phyloP scores from a whole-genome alignment of 2,888 invertebrate species.

The Sesia bembeciformis region DNA sequence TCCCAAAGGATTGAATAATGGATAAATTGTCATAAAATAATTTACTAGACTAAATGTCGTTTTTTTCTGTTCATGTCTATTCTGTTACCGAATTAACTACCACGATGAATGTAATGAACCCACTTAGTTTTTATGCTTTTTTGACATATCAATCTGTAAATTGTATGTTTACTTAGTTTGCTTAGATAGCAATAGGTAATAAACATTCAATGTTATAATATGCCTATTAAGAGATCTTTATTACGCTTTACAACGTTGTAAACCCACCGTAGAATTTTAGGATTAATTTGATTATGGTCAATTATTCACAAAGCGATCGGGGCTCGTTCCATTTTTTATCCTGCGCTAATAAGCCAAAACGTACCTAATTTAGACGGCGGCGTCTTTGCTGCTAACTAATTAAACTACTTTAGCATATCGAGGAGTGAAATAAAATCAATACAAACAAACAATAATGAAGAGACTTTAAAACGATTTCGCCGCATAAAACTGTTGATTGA shows the following conservation, averaged over 20 bases:
- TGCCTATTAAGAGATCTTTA: conserved; percentile 64
- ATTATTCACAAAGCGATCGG: conserved; percentile 70
- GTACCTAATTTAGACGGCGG: conserved; percentile 70
- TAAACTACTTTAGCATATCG: conserved; percentile 73
- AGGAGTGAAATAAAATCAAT: conserved; percentile 61
- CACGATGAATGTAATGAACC: no score
- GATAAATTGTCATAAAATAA: no score
- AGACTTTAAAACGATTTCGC: conserved; percentile 55
- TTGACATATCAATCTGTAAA: conserved; percentile 1
- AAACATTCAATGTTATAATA: conserved; percentile 49
- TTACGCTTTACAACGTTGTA: conserved; percentile 69
- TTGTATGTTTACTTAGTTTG: conserved; percentile 1
- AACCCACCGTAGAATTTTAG: conserved; percentile 73
- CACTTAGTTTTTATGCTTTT: no score
- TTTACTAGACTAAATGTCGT: no score
- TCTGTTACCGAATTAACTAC: no score
- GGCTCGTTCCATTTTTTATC: conserved; percentile 58
- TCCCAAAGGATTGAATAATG: no score
- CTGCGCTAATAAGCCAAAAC: conserved; percentile 69
- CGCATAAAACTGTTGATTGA: conserved; percentile 44
- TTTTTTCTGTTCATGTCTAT: no score
- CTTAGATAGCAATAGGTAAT: conserved; percentile 10
- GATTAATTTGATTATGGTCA: conserved; percentile 74
- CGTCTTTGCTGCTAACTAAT: conserved; percentile 69
- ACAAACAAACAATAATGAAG: conserved; percentile 72